Conservation (phyloP, 2,797 vertebrate species). For the Varecia variegata region DNA sequence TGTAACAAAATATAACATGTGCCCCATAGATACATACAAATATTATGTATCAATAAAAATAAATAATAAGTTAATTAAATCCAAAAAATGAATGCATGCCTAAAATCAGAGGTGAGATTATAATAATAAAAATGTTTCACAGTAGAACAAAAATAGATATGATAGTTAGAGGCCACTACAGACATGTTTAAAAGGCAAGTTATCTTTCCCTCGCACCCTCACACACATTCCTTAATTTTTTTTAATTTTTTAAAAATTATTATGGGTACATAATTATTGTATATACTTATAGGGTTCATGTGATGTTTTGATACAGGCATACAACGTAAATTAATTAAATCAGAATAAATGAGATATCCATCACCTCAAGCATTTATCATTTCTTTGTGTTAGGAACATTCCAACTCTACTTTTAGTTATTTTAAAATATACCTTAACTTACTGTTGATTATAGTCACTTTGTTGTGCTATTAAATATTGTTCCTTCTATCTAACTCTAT, state of each 20-base stretch:
- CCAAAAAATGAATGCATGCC: background rate
- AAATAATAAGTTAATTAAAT: background rate
- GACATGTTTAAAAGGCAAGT: background rate
- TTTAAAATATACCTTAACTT: background rate
- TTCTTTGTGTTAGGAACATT: background rate
- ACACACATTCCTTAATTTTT: background rate
- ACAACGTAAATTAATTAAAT: too few species aligned
- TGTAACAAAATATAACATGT: background rate
- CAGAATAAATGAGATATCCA: background rate
- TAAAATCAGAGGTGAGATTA: background rate
- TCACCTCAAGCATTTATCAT: background rate
- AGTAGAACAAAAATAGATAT: background rate
- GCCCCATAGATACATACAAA: background rate
- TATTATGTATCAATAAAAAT: background rate
- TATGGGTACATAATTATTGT: too few species aligned
- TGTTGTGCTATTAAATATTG: background rate
- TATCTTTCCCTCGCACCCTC: background rate
- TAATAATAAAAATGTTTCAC: background rate
- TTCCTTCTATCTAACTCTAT: background rate
- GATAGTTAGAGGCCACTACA: background rate
- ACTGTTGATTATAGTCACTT: background rate
- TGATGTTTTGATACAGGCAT: too few species aligned
- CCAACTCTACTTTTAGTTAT: background rate
- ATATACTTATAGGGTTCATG: too few species aligned
- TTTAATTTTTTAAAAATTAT: too few species aligned